phyloP scores from a whole-genome alignment of 2,113 vertebrate genomes.

The Semnornis frantzii region DNA sequence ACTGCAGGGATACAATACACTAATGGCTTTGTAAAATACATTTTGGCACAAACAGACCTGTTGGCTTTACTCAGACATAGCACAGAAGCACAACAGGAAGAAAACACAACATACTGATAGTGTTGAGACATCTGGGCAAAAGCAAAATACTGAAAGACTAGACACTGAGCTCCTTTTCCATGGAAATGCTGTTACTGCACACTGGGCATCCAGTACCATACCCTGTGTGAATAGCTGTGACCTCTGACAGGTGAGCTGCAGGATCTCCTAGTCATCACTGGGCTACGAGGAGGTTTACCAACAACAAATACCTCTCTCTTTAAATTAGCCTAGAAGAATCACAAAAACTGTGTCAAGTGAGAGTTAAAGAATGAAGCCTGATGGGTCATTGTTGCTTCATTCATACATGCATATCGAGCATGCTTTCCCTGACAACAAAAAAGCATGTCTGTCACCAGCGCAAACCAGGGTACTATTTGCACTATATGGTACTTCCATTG shows the following conservation, averaged over 20 bases:
- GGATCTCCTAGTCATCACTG: conserved; percentile 87
- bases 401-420: conserved; percentile 1
- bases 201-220: conserved; percentile 80
- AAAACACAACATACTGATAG: not conserved
- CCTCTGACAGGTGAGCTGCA: conserved; percentile 86
- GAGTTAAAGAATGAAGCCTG: not conserved
- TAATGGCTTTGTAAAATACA: not conserved
- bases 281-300: conserved; percentile 96
- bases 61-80: conserved; percentile 21
- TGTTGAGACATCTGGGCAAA: conserved; percentile 7
- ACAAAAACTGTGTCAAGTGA: conserved; percentile 76
- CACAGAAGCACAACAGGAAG: conserved; percentile 32
- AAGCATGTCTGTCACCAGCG: not conserved
- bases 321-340: conserved; percentile 88
- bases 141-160: not conserved
- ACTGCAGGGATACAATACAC: not conserved
- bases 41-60: not conserved
- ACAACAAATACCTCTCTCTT: conserved; percentile 86
- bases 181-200: conserved; percentile 19
- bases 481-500: not conserved
- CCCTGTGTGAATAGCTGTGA: conserved; percentile 85
- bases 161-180: conserved; percentile 22
- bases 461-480: not conserved
- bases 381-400: not conserved
- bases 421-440: conserved; percentile 1